A percentile compares a stretch with the other conserved stretches of the same genome.
phyloP scores from a whole-genome alignment of 2,888 invertebrate species.

The Tetragonisca angustula region DNA sequence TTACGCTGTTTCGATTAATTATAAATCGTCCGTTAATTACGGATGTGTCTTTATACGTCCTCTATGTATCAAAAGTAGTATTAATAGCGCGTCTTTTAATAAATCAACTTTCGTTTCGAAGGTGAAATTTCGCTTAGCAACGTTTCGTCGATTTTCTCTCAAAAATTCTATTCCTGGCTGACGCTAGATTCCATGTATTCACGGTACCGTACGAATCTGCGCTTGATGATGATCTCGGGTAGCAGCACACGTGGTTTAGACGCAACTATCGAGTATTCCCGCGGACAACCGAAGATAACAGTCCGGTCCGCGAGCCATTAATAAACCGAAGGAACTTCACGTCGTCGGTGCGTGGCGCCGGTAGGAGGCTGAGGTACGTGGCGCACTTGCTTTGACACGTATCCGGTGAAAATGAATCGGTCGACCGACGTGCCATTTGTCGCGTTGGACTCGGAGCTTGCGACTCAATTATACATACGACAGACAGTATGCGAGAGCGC shows the following conservation, averaged over 20 bases:
- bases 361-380: conserved; percentile 24
- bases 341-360: conserved; percentile 2
- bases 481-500: conserved; percentile 6
- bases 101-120: too few species aligned
- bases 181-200: background rate
- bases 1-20: background rate
- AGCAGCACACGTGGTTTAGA: conserved; percentile 24
- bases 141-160: background rate
- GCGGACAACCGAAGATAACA: conserved; percentile 44
- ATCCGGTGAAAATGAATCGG: conserved; percentile 75
- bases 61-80: background rate
- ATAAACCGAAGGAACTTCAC: conserved; percentile 47
- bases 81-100: background rate
- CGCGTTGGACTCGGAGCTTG: conserved; percentile 61
- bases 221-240: conserved; percentile 6
- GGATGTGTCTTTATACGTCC: background rate
- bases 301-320: conserved; percentile 45
- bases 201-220: background rate
- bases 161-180: background rate
- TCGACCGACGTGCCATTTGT: conserved; percentile 77
- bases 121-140: background rate
- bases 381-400: conserved; percentile 53
- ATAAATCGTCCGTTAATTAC: background rate
- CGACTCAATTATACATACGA: conserved; percentile 69
- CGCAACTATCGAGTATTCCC: conserved; percentile 51